Percentiles rank a stretch among this genome's conserved stretches.
Evolutionary conservation across 2,113 vertebrate genomes (phyloP).

Genomic region (mouse (Mus musculus)): DNA sequence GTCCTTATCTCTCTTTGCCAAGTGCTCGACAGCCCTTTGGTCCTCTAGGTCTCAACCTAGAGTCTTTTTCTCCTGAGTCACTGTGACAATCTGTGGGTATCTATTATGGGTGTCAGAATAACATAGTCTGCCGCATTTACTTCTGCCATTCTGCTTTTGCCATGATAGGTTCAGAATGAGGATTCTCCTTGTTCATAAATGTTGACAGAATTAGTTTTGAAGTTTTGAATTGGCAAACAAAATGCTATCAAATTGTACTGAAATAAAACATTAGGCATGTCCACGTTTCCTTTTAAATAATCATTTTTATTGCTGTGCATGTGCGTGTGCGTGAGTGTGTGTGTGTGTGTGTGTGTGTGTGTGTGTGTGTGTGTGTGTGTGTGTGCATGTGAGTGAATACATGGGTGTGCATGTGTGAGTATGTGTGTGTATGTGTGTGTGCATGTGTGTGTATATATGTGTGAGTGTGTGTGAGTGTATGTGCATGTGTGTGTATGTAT

Average conservation of each 20-base stretch:
- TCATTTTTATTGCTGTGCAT: neutral
- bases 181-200: neutral
- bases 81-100: neutral
- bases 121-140: neutral
- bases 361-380: no score
- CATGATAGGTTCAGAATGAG: neutral
- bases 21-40: neutral
- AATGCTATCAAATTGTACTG: neutral
- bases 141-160: neutral
- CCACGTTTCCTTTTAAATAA: neutral
- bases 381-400: no score
- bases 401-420: no score
- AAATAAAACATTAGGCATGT: neutral
- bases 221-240: neutral
- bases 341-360: neutral
- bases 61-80: neutral
- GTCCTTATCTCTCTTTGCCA: neutral
- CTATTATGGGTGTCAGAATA: neutral
- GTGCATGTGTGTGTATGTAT: no score
- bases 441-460: no score
- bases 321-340: neutral
- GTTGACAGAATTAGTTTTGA: neutral
- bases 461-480: no score
- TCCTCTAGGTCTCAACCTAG: neutral
- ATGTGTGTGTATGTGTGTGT: no score